A percentile compares a stretch with the other conserved stretches of the same genome.
Evolutionary conservation across 1,140 invertebrate species (phyloP).

Genomic region (Agrypnia vestita): DNA sequence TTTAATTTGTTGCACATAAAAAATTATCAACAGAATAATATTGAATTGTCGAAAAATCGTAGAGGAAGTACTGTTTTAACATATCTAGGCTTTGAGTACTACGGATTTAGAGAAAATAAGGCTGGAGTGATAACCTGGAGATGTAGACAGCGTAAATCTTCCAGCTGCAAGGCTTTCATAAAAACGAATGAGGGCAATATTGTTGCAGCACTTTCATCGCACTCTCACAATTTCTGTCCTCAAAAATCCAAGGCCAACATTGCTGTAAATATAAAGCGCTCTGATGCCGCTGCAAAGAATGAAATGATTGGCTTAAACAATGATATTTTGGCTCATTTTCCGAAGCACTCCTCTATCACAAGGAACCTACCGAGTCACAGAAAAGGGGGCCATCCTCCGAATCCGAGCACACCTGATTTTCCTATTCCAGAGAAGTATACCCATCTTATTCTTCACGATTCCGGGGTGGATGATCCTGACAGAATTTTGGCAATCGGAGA

Average conservation of each 20-base stretch:
- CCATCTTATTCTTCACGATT: constrained; percentile 41
- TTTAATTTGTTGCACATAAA: too few relatives aligned
- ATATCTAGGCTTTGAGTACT: too few relatives aligned
- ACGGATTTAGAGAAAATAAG: too few relatives aligned
- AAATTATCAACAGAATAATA: too few relatives aligned
- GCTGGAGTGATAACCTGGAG: too few relatives aligned
- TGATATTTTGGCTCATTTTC: constrained; percentile 29
- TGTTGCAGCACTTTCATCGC: too few relatives aligned
- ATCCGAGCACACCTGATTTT: constrained; percentile 28
- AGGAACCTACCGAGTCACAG: constrained; percentile 23
- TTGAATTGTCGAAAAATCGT: too few relatives aligned
- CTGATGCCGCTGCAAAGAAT: constrained; percentile 21
- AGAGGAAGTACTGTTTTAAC: too few relatives aligned
- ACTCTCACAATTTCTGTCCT: neutral
- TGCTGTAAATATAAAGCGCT: constrained; percentile 22
- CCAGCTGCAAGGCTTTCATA: too few relatives aligned
- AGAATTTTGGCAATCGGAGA: constrained; percentile 44
- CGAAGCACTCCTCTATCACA: neutral
- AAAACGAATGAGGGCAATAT: too few relatives aligned
- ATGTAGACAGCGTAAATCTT: too few relatives aligned
- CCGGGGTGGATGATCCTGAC: constrained; percentile 34
- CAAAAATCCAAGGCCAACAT: constrained; percentile 35
- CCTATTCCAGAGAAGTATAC: constrained; percentile 42
- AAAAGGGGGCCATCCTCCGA: neutral
- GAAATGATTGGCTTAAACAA: neutral